Base-by-base conservation (phyloP, 2,888 invertebrate genomes). In the Physocephala rufipes region DNA sequence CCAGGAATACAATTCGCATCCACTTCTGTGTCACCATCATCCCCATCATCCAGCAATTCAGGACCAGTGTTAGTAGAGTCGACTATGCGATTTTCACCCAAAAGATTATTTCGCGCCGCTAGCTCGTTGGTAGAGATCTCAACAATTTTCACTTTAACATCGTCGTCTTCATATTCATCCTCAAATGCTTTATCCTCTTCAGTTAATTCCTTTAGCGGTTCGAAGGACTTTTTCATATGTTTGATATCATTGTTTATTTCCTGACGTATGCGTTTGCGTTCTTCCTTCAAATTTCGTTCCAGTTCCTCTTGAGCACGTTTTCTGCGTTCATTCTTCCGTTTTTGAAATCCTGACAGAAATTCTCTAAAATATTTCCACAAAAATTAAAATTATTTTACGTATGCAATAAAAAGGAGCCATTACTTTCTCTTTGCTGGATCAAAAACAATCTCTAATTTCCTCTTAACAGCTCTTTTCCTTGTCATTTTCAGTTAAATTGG, bases 231-330 rank as follows among this genome's bases (percentile, higher is more conserved):
- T 7, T 93, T 89, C 63, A 93, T 86, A 76, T 92, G 91, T 81
- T 92, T 93, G 77, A 92, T 91, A 7, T 91, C 90, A 83, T 93
- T 92, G 80, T 91, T 92, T 76, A 93, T 93, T 87, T 93, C 92
- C 75, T 89, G 88, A 80, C 92, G 92, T 62, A 95, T 91, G 64
- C 92, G 88, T 81, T 91, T 93, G 74, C 89, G 90, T 82, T 94
- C 94, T 79, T 91, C 92, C 82, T 93, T 94, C 2, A 94, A 83
- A 77, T 91, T 89, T 49, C 88, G 87, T 76, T 92, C 89, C 47
- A 95, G 84, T 76, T 93, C 90, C 75, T 92, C 91, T 80, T 92
- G 90, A 0, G 93, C 93, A 78, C 91, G 90, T 78, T 92, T 91
- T 80, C 91, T 90, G 61, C 94, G 88, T 82, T 93, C 91, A 59